A percentile compares a stretch with the other conserved stretches of the same genome.
Conservation (phyloP, 2,797 vertebrate species). For the Morelia viridis region DNA sequence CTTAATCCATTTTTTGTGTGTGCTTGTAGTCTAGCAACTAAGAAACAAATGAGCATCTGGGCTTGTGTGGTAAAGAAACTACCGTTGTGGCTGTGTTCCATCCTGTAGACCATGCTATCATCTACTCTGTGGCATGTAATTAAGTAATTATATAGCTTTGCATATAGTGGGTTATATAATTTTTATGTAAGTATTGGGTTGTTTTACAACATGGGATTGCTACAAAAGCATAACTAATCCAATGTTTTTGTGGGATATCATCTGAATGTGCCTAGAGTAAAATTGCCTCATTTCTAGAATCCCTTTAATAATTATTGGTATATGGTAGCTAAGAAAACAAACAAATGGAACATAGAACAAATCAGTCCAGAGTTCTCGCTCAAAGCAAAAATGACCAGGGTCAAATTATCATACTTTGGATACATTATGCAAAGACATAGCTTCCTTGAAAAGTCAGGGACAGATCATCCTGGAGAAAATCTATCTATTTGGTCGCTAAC, state of each 20-base stretch:
- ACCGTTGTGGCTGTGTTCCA: conserved; percentile 20
- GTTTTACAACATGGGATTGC: conserved; percentile 11
- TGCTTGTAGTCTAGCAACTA: conserved; percentile 18
- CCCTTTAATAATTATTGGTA: neutral
- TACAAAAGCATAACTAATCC: conserved; percentile 4
- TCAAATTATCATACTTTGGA: neutral
- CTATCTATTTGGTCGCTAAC: neutral
- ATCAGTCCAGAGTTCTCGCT: neutral
- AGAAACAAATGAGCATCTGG: conserved; percentile 22
- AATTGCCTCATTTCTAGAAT: neutral
- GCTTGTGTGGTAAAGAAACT: conserved; percentile 18
- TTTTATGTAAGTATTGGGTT: conserved; percentile 5
- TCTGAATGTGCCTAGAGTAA: neutral
- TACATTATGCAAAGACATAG: neutral
- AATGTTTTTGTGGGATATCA: neutral
- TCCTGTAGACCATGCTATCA: neutral
- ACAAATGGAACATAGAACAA: neutral
- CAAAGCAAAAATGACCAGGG: neutral
- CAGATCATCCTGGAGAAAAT: neutral
- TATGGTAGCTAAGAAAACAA: neutral
- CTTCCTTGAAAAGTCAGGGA: neutral
- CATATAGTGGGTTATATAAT: conserved; percentile 22
- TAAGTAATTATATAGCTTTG: conserved; percentile 21
- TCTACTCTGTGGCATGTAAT: conserved; percentile 20
- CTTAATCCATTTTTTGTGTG: neutral